Percentiles rank a stretch among this genome's conserved stretches.
Conservation (phyloP, 2,797 vertebrate species). For the Peromyscus eremicus region DNA sequence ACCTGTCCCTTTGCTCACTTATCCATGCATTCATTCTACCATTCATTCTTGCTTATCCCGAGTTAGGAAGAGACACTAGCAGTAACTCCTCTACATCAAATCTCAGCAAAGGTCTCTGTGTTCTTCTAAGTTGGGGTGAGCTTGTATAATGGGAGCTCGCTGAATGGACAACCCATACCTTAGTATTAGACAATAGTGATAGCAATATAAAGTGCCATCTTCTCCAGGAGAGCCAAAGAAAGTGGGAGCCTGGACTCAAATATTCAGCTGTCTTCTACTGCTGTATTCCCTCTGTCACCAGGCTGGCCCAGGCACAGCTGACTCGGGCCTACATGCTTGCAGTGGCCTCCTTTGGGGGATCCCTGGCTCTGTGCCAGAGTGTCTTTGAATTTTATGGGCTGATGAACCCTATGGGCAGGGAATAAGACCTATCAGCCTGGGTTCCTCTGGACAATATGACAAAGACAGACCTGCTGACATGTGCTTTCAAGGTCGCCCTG, state of each 20-base stretch:
- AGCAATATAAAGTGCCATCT: neutral
- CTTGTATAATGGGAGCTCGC: neutral
- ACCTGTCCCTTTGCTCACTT: neutral
- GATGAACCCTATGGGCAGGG: neutral
- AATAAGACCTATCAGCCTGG: neutral
- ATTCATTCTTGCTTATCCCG: neutral
- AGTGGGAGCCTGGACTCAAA: neutral
- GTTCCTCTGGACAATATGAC: neutral
- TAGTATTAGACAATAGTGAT: neutral
- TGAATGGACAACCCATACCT: no score
- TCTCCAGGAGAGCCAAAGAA: neutral
- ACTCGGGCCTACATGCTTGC: neutral
- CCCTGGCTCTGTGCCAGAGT: neutral
- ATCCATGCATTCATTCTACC: neutral
- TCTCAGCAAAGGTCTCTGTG: neutral
- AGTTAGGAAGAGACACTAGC: neutral
- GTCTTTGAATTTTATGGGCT: neutral
- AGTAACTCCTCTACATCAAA: neutral
- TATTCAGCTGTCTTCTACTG: neutral
- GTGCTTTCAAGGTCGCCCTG: neutral
- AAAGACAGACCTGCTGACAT: neutral
- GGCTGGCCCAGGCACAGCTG: neutral
- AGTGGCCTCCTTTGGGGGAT: neutral
- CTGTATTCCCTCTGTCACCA: neutral
- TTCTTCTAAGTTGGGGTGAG: neutral